phyloP scores from a whole-genome alignment of 1,140 invertebrate species.

The Pantala flavescens region DNA sequence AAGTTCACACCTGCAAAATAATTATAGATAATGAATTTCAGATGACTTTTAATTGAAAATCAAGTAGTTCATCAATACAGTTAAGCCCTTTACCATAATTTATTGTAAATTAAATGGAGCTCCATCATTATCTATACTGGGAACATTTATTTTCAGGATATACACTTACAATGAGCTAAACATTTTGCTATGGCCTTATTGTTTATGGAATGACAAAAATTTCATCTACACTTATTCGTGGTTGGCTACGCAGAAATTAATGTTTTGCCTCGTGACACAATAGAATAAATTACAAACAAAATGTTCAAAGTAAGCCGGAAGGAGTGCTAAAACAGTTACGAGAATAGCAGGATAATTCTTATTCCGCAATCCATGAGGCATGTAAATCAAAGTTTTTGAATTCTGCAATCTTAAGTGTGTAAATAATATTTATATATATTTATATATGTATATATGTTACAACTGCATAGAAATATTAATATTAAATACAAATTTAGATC shows the following conservation, averaged over 20 bases:
- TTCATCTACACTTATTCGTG: background rate
- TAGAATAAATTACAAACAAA: background rate
- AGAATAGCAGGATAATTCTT: background rate
- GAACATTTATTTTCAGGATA: constrained; percentile 4
- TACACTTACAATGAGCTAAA: constrained; percentile 4
- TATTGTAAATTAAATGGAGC: background rate
- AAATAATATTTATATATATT: background rate
- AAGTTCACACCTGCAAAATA: background rate
- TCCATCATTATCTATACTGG: background rate
- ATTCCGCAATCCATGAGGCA: background rate
- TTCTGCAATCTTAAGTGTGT: background rate
- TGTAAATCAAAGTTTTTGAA: background rate
- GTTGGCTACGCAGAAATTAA: background rate
- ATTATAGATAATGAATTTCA: background rate
- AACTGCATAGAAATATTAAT: constrained; percentile 3
- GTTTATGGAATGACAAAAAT: constrained; percentile 7
- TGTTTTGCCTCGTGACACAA: background rate
- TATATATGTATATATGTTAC: constrained; percentile 5
- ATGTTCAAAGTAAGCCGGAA: background rate
- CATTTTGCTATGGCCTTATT: background rate
- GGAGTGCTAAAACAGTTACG: background rate
- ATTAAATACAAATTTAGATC: constrained; percentile 5
- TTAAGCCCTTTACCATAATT: background rate
- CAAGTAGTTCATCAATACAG: background rate
- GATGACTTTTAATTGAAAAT: background rate